Evolutionary conservation across 2,113 vertebrate genomes (phyloP).

Genomic region (Calcarius ornatus): DNA sequence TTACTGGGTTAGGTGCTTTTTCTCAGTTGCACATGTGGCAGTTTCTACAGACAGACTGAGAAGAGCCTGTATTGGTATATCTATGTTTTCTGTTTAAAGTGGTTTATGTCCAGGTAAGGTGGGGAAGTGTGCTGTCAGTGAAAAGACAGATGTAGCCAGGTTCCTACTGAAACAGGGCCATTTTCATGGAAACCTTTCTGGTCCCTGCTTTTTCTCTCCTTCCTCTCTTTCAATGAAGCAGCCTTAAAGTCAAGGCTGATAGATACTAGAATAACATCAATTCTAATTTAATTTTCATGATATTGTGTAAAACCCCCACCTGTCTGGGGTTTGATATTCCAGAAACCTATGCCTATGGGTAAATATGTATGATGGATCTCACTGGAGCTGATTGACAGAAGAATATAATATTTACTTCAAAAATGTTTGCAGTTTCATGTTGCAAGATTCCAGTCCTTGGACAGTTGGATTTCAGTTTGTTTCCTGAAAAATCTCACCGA

Average conservation of each 20-base stretch:
- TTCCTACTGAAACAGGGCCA: not conserved
- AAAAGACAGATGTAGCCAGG: not conserved
- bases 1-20: not conserved
- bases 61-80: not conserved
- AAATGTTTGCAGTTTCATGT: not conserved
- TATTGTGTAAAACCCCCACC: accelerated
- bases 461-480: not conserved
- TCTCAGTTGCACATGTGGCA: slow-evolving; percentile 26
- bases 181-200: not conserved
- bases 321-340: not conserved
- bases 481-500: not conserved
- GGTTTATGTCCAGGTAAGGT: not conserved
- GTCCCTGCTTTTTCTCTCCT: not conserved
- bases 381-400: not conserved
- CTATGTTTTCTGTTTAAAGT: not conserved
- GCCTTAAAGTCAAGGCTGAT: not conserved
- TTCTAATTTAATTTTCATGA: not conserved
- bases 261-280: not conserved
- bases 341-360: not conserved
- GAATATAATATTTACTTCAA: not conserved
- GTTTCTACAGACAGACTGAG: not conserved
- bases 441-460: not conserved
- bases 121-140: not conserved
- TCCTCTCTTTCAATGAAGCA: not conserved
- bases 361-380: not conserved